phyloP scores from a whole-genome alignment of 37 sponge, comb jelly and placozoan genomes.

The Amphimedon queenslandica region DNA sequence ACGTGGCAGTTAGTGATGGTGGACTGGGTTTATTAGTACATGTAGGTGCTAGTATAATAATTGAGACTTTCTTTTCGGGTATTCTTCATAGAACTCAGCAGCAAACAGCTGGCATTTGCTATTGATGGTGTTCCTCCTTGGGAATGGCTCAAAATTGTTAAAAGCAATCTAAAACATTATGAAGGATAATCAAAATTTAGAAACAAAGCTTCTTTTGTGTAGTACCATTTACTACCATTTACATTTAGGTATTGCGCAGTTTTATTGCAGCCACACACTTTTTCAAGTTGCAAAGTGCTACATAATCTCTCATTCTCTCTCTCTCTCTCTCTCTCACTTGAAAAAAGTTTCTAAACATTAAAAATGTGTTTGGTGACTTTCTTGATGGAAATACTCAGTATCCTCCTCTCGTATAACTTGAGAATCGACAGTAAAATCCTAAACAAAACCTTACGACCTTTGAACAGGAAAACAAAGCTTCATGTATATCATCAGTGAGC shows the following conservation, averaged over 20 bases:
- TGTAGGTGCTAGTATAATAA: too few relatives aligned
- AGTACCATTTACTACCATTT: background rate
- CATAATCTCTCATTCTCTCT: too few relatives aligned
- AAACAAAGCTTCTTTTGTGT: too few relatives aligned
- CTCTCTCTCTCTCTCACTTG: too few relatives aligned
- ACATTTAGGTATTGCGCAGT: background rate
- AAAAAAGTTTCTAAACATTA: constrained; percentile 48
- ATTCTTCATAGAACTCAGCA: background rate
- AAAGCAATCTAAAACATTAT: constrained; percentile 24
- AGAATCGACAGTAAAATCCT: constrained; percentile 34
- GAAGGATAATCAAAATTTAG: too few relatives aligned
- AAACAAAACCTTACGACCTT: constrained; percentile 58
- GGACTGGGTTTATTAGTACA: too few relatives aligned
- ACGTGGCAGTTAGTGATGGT: too few relatives aligned
- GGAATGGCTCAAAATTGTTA: constrained; percentile 20
- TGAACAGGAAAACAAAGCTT: constrained; percentile 72
- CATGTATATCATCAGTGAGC: constrained; percentile 80
- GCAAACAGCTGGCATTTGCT: constrained; percentile 2
- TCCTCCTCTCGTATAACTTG: constrained; percentile 23
- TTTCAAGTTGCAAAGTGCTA: too few relatives aligned
- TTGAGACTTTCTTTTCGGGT: too few relatives aligned
- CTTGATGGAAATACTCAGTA: constrained; percentile 44
- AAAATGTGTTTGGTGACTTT: constrained; percentile 48
- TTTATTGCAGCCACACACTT: too few relatives aligned
- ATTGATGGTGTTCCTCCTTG: constrained; percentile 1